phyloP scores from a whole-genome alignment of 2,113 vertebrate species.

The Origma solitaria region DNA sequence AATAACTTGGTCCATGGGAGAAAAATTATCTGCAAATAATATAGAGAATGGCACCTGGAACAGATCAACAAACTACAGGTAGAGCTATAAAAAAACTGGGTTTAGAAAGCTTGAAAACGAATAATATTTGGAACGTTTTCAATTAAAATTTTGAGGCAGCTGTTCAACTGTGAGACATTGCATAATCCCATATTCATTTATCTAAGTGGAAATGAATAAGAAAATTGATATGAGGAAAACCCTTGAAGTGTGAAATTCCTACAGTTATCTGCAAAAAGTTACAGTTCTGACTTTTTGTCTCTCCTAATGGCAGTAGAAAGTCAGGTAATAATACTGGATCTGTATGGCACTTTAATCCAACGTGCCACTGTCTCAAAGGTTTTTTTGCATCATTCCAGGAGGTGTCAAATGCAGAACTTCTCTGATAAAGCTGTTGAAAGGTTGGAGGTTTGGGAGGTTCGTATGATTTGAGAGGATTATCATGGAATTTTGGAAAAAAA shows the following conservation, averaged over 20 bases:
- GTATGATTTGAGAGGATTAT: not conserved
- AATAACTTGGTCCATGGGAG: not conserved
- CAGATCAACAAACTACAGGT: not conserved
- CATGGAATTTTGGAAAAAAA: not conserved
- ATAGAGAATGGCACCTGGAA: not conserved
- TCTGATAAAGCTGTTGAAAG: not conserved
- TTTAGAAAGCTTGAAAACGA: not conserved
- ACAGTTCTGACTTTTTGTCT: not conserved
- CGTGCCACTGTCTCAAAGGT: not conserved
- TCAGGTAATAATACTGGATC: not conserved
- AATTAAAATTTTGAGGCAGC: not conserved
- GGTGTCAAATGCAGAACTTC: not conserved
- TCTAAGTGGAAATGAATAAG: not conserved
- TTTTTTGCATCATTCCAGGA: not conserved
- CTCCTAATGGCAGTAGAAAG: not conserved
- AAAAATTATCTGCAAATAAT: not conserved
- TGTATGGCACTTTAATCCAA: not conserved
- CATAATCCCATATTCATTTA: not conserved
- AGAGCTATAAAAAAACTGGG: not conserved
- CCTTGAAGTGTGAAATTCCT: not conserved
- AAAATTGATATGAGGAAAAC: not conserved
- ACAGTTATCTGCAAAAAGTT: not conserved
- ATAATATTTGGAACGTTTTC: not conserved
- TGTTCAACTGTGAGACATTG: not conserved
- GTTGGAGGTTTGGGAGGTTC: not conserved